Conservation (phyloP, 1,140 invertebrate genomes). For the Drosophila repleta region DNA sequence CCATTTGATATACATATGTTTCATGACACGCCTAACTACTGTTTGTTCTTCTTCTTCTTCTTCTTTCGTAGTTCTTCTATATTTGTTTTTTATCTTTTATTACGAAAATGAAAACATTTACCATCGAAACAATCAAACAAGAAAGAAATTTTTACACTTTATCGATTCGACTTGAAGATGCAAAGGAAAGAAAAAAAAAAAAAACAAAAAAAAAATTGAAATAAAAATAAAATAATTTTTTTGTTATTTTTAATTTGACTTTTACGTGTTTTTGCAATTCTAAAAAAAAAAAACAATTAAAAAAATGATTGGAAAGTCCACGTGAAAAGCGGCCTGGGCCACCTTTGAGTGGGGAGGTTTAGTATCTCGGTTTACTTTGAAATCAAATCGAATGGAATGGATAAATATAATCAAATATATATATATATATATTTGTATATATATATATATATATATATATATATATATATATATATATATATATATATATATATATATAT, state of each 20-base stretch:
- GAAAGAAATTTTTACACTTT: constrained; percentile 82
- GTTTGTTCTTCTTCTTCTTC: constrained; percentile 10
- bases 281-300: constrained; percentile 13
- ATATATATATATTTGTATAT: constrained; percentile 5
- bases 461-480: constrained; percentile 19
- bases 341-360: constrained; percentile 12
- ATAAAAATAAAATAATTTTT: constrained; percentile 5
- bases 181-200: constrained; percentile 29
- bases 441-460: constrained; percentile 14
- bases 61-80: constrained; percentile 14
- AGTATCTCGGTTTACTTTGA: constrained; percentile 31
- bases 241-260: constrained; percentile 2
- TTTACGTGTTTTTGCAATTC: constrained; percentile 42
- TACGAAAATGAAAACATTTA: constrained; percentile 81
- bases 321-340: constrained; percentile 10
- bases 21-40: constrained; percentile 10
- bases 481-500: constrained; percentile 25
- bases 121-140: constrained; percentile 83
- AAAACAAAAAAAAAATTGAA: constrained; percentile 24
- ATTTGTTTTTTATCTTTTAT: constrained; percentile 35
- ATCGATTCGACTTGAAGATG: constrained; percentile 56
- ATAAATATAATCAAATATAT: constrained; percentile 32
- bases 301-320: background rate
- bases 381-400: constrained; percentile 38
- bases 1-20: constrained; percentile 24